Evolutionary conservation across 2,888 invertebrate genomes (phyloP), one percentile per base, ranked within the genome.

Genomic region (Hedya salicella): DNA sequence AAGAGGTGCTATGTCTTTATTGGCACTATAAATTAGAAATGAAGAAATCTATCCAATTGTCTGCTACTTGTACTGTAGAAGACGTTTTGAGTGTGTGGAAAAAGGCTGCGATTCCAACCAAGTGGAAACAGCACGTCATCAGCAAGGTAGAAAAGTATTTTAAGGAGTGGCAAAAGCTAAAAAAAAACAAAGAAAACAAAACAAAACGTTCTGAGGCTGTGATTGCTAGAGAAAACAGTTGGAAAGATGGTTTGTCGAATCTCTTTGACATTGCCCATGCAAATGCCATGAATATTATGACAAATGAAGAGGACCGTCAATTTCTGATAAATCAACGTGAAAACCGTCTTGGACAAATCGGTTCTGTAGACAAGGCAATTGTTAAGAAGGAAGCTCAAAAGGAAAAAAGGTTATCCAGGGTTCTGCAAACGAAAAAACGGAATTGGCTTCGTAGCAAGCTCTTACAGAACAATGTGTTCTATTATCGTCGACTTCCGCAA

Each of bases 231-330:
- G 63, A 64, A 68, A 21, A 60, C 11, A n/a, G 25, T 13, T 64
- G 64, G 68, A 44, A 64, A 54, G 44, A 61, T 25, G n/a, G 63
- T 21, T 61, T 42, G 42, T 56, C 17, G 49, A 11, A 30, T 14
- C 36, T 57, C n/a, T 57, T 57, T 57, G 57, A 57, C 17, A 46
- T 59, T n/a, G 57, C 57, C 11, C 44, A 56, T 30, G 56, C 56
- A 1, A 19, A 59, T 48, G 57, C 57, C 1, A 1, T 59, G 0
- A 36, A 19, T 4, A 48, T 48, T 11, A 36, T 59, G 6, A 68
- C 67, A 6, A 64, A 48, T 9, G 63, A 67, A 36, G 68, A 68
- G 17, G 68, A 68, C 48, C 9, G 9, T 57, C 60, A 67, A 48
- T 59, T 59, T 14, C 14, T 59, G 21, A 19, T 36, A 13, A 14